phyloP scores from a whole-genome alignment of 1,140 invertebrate species.

The Caenorhabditis elegans region DNA sequence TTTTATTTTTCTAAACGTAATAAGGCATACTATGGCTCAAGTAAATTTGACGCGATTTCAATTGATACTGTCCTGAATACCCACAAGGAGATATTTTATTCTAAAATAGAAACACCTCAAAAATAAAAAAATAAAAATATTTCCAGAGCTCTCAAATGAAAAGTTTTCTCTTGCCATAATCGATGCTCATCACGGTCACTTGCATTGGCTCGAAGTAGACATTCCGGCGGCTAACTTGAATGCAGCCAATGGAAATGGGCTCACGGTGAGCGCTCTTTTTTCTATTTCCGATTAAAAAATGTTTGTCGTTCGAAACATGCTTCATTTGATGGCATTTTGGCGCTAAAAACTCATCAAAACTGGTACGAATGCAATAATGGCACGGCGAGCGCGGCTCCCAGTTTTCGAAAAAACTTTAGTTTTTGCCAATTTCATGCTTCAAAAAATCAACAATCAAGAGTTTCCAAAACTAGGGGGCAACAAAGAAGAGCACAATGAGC shows the following conservation, averaged over 20 bases:
- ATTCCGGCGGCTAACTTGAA: conserved; percentile 54
- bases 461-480: not conserved
- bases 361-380: conserved; percentile 27
- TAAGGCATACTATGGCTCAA: no score
- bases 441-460: not conserved
- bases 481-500: not conserved
- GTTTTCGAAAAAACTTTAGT: not conserved
- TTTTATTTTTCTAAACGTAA: no score
- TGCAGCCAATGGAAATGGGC: conserved; percentile 44
- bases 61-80: no score
- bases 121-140: not conserved
- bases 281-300: not conserved
- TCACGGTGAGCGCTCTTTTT: not conserved
- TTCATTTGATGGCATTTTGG: not conserved
- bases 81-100: no score
- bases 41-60: no score
- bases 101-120: not conserved
- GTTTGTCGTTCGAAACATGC: not conserved
- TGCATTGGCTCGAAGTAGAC: conserved; percentile 60
- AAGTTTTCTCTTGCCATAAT: conserved; percentile 58
- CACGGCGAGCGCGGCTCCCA: no score
- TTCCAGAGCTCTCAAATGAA: conserved; percentile 59
- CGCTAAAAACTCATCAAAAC: conserved; percentile 16
- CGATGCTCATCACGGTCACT: conserved; percentile 50
- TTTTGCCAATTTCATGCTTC: not conserved